These are phyloP conservation scores for Mus minutoides DNA, from an alignment of 2,797 vertebrate species.

Conservation along the genomic window DNA sequence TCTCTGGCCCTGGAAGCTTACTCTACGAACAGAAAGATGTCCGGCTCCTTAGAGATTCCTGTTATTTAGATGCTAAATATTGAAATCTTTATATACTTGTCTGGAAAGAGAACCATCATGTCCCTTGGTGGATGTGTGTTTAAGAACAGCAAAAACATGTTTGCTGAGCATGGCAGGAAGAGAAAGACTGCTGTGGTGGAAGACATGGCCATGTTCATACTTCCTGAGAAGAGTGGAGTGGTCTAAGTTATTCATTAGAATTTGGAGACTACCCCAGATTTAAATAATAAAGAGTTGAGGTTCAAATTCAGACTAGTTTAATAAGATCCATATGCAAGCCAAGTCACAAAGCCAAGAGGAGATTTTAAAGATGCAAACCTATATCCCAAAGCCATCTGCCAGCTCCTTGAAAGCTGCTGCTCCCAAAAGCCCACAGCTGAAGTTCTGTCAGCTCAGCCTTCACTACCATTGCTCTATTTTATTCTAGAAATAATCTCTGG, in stretches of 20 bases:
- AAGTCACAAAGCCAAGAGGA: conserved; percentile 19
- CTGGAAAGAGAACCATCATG: conserved; percentile 48
- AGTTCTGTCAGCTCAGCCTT: neutral
- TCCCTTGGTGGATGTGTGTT: neutral
- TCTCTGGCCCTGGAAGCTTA: conserved; percentile 5
- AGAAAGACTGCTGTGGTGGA: neutral
- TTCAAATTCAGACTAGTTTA: conserved; percentile 27
- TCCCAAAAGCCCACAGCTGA: neutral
- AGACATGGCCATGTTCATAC: neutral
- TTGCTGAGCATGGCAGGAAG: neutral
- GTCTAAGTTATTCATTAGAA: conserved; percentile 26
- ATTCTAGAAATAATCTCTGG: neutral
- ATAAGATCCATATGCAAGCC: conserved; percentile 23
- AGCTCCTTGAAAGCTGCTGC: neutral
- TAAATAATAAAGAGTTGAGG: conserved; percentile 58
- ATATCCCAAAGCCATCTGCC: neutral
- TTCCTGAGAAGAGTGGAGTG: conserved; percentile 12
- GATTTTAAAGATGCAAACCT: neutral
- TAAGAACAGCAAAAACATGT: conserved; percentile 9
- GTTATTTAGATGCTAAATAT: conserved; percentile 17
- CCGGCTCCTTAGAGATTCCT: conserved; percentile 40
- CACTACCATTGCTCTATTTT: conserved; percentile 7
- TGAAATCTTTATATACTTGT: conserved; percentile 35
- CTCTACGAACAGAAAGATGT: conserved; percentile 22
- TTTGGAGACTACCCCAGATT: conserved; percentile 55